Percentiles rank a stretch among this genome's conserved stretches.
Conservation (phyloP, 2,797 vertebrate species). For the Echiichthys vipera region DNA sequence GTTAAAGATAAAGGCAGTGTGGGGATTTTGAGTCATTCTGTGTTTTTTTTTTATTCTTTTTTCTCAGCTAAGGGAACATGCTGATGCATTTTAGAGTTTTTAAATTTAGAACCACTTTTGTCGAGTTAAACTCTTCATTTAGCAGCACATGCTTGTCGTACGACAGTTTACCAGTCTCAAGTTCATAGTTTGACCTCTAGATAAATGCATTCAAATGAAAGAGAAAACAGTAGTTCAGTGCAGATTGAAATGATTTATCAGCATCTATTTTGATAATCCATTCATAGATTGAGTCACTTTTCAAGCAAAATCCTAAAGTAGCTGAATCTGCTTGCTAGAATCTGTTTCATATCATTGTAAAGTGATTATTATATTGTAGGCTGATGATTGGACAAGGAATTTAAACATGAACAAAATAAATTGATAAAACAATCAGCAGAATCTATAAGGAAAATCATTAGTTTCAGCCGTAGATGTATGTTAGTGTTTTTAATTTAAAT, state of each 20-base stretch:
- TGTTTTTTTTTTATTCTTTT: constrained; percentile 26
- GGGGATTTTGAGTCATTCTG: constrained; percentile 59
- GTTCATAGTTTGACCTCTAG: constrained; percentile 21
- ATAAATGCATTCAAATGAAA: constrained; percentile 4
- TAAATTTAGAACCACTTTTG: constrained; percentile 11
- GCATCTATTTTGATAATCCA: neutral
- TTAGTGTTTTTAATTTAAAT: neutral
- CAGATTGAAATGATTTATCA: neutral
- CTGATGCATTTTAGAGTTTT: constrained; percentile 41
- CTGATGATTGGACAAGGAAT: neutral
- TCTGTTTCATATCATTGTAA: neutral
- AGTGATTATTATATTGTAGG: neutral
- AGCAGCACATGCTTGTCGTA: neutral
- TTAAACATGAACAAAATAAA: neutral
- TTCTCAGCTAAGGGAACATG: constrained; percentile 17
- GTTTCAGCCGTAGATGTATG: neutral
- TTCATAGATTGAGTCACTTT: neutral
- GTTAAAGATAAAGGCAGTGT: constrained; percentile 76
- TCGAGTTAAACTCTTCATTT: constrained; percentile 13
- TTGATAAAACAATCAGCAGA: neutral
- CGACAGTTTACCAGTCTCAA: neutral
- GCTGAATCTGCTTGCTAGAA: too few species aligned
- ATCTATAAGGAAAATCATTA: rapidly evolving
- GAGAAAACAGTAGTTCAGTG: neutral
- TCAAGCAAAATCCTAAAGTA: neutral